phyloP scores from a whole-genome alignment of 1,140 invertebrate species.

The Pectinophora gossypiella region DNA sequence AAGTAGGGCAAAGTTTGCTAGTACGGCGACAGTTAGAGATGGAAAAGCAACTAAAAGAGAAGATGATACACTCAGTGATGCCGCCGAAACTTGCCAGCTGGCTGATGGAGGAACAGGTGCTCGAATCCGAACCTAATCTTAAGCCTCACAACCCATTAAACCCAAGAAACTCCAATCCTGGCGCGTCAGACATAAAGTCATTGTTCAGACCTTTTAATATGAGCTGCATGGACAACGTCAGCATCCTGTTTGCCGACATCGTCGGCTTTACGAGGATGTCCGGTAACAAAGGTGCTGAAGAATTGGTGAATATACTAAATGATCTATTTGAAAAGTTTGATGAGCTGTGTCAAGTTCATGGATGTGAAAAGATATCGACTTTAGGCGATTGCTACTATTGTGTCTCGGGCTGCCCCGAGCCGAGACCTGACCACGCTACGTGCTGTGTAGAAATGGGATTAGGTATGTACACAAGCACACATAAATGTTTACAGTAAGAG shows the following conservation, averaged over 20 bases:
- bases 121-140: conserved; percentile 62
- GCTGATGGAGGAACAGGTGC: conserved; percentile 86
- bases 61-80: conserved; percentile 98
- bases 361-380: conserved; percentile 96
- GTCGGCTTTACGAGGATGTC: conserved; percentile 98
- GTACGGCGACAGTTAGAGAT: conserved; percentile 92
- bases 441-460: conserved; percentile 93
- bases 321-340: conserved; percentile 98
- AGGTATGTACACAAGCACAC: conserved; percentile 72
- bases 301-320: conserved; percentile 92
- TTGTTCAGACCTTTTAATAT: conserved; percentile 96
- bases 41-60: conserved; percentile 96
- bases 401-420: conserved; percentile 94
- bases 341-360: conserved; percentile 86
- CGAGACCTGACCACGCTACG: conserved; percentile 89
- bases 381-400: conserved; percentile 97
- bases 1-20: conserved; percentile 90
- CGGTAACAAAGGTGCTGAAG: conserved; percentile 94
- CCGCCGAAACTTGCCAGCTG: conserved; percentile 93
- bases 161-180: conserved; percentile 73
- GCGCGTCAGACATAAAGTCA: conserved; percentile 84
- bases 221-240: conserved; percentile 96
- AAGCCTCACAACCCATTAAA: conserved; percentile 60
- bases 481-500: neutral
- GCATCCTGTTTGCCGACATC: conserved; percentile 98